Conservation (phyloP, 1,140 invertebrate species). For the Orussus abietinus region DNA sequence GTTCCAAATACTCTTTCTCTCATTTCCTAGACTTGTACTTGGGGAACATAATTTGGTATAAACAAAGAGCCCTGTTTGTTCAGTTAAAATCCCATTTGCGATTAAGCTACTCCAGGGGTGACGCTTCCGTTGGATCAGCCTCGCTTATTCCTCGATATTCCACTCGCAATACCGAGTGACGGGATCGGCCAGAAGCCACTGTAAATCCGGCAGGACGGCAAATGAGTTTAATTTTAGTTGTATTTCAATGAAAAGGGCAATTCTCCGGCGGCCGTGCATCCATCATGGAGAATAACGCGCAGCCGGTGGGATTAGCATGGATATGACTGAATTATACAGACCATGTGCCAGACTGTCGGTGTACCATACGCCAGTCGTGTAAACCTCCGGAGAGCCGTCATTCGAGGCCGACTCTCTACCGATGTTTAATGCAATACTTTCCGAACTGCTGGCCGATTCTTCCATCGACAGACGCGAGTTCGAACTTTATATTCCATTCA, state of each 20-base stretch:
- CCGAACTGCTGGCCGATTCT: too few species aligned
- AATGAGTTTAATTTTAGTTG: constrained; percentile 48
- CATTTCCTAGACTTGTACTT: too few species aligned
- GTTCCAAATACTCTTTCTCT: too few species aligned
- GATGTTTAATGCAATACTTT: background rate
- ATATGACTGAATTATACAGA: constrained; percentile 49
- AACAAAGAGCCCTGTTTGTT: too few species aligned
- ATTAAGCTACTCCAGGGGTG: too few species aligned
- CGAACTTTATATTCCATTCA: too few species aligned
- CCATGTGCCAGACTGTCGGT: constrained; percentile 44
- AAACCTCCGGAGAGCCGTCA: constrained; percentile 32
- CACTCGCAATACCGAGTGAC: too few species aligned
- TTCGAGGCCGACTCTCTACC: constrained; percentile 15
- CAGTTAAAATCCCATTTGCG: too few species aligned
- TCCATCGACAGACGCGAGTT: too few species aligned
- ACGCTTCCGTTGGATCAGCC: too few species aligned
- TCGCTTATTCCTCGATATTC: too few species aligned
- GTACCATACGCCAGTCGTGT: constrained; percentile 37
- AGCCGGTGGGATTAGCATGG: constrained; percentile 45
- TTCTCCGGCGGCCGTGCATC: constrained; percentile 42
- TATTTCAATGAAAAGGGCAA: constrained; percentile 48
- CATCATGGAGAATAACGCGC: constrained; percentile 43
- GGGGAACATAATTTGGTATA: too few species aligned
- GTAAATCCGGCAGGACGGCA: constrained; percentile 36
- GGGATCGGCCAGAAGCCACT: constrained; percentile 11